A percentile compares a stretch with the other conserved stretches of the same genome.
Conservation (phyloP, 2,797 vertebrate species). For the Lagorchestes hirsutus region DNA sequence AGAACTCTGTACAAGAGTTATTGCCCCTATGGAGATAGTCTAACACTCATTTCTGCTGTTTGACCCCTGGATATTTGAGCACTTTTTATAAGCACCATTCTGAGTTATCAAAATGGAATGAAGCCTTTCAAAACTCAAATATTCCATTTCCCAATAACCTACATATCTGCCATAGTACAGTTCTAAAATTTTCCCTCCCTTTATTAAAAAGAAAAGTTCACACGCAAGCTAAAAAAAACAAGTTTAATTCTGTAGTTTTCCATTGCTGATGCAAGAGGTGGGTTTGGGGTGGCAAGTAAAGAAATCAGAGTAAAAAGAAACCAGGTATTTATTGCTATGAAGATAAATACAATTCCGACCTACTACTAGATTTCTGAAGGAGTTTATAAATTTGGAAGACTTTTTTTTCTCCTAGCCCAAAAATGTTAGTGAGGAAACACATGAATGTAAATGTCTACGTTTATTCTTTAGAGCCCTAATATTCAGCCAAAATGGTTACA, state of each 20-base stretch:
- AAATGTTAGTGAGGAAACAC: background rate
- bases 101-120: background rate
- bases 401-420: background rate
- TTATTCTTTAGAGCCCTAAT: background rate
- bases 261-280: background rate
- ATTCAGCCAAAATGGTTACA: background rate
- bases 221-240: background rate
- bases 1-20: background rate
- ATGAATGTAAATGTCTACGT: background rate
- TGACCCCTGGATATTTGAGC: background rate
- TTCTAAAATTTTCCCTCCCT: background rate
- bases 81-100: background rate
- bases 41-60: background rate
- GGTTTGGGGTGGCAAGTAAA: background rate
- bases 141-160: background rate
- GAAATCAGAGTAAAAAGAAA: background rate
- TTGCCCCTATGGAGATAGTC: background rate
- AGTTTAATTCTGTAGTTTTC: background rate
- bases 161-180: background rate
- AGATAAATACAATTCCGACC: background rate
- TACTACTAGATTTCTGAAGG: background rate
- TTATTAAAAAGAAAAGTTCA: background rate
- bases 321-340: background rate
- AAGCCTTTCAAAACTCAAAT: background rate
- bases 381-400: background rate